Conservation (phyloP, 2,113 vertebrate species). For the Benitochromis conjunctus region DNA sequence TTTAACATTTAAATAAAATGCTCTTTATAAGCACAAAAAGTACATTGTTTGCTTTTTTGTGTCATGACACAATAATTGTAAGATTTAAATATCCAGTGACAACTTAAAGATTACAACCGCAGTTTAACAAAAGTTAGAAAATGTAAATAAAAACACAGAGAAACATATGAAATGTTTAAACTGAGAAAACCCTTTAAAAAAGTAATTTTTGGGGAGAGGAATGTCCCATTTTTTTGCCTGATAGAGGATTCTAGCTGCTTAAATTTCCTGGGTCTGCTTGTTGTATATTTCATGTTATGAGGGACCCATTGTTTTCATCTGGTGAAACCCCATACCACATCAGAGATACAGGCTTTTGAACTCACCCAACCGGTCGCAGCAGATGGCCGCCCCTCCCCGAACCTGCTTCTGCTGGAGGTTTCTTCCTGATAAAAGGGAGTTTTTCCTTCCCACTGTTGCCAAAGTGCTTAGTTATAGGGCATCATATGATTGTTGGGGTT, state of each 20-base stretch:
- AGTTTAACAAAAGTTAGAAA: neutral
- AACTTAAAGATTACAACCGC: neutral
- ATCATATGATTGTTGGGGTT: neutral
- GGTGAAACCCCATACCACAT: neutral
- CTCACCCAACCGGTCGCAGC: neutral
- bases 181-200: neutral
- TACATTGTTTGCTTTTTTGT: slow-evolving; percentile 19
- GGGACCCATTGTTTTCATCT: neutral
- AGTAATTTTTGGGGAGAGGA: neutral
- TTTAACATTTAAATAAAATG: neutral
- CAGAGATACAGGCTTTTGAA: neutral
- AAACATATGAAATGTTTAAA: neutral
- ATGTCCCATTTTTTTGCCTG: neutral
- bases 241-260: neutral
- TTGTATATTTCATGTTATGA: neutral
- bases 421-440: neutral
- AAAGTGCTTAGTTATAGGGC: neutral
- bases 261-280: neutral
- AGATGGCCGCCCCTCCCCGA: neutral
- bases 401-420: neutral
- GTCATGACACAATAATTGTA: slow-evolving; percentile 7
- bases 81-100: neutral
- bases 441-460: neutral
- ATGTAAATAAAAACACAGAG: neutral
- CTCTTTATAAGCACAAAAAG: neutral